Conservation (phyloP, 2,888 invertebrate genomes). For the Carcina quercana region DNA sequence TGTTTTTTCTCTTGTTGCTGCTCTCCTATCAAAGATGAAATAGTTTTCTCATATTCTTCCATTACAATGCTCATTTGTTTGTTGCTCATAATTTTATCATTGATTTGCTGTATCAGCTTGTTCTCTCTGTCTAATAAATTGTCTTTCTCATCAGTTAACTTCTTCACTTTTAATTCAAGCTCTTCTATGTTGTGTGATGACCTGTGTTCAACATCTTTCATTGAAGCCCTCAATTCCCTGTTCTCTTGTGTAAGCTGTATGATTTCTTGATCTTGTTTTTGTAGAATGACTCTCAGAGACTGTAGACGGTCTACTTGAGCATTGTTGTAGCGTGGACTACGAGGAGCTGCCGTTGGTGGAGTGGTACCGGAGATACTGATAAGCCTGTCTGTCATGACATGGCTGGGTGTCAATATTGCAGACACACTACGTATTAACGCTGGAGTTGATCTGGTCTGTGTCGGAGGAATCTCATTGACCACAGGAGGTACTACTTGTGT, state of each 20-base stretch:
- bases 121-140: constrained; percentile 38
- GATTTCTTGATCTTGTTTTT: constrained; percentile 59
- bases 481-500: constrained; percentile 62
- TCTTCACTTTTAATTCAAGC: constrained; percentile 44
- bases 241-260: constrained; percentile 51
- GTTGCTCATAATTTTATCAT: constrained; percentile 50
- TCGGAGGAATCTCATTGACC: constrained; percentile 33
- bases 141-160: constrained; percentile 47
- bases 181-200: constrained; percentile 41
- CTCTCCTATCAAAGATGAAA: constrained; percentile 81
- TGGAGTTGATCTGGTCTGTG: constrained; percentile 35
- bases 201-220: constrained; percentile 48
- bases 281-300: constrained; percentile 46
- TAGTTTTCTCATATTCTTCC: constrained; percentile 86
- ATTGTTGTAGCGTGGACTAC: constrained; percentile 41
- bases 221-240: constrained; percentile 44
- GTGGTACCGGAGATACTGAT: constrained; percentile 55
- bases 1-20: constrained; percentile 78
- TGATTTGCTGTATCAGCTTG: constrained; percentile 46
- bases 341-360: constrained; percentile 51
- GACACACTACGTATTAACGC: constrained; percentile 57
- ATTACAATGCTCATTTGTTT: constrained; percentile 79
- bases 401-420: constrained; percentile 54
- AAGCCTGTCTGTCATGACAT: constrained; percentile 54
- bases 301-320: constrained; percentile 45